Percentiles rank a stretch among this genome's conserved stretches.
These are phyloP conservation scores for Mallateleia sp. DNA, from an alignment of 2,888 invertebrate species.

Conservation along the genomic window DNA sequence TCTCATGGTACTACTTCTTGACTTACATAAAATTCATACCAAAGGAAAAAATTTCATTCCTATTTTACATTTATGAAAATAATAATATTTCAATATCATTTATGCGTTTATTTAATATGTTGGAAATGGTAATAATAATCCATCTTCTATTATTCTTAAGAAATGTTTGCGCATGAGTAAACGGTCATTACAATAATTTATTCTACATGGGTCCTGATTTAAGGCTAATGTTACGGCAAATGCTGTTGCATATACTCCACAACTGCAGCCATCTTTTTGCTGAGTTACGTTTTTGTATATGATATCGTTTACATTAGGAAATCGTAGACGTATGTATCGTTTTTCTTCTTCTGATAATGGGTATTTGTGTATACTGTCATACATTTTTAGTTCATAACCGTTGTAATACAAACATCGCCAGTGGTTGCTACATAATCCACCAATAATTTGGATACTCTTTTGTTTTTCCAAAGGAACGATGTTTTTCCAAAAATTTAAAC, in stretches of 20 bases:
- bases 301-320: slow-evolving; percentile 23
- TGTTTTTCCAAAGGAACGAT: background rate
- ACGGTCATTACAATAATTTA: background rate
- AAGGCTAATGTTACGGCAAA: slow-evolving; percentile 27
- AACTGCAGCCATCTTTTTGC: slow-evolving; percentile 18
- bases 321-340: background rate
- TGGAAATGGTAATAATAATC: background rate
- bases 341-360: background rate
- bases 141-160: background rate
- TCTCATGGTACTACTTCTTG: too few species aligned
- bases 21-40: too few species aligned
- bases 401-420: slow-evolving; percentile 39
- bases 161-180: background rate
- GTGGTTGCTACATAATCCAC: slow-evolving; percentile 2
- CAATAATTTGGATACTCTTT: slow-evolving; percentile 39
- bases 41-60: too few species aligned
- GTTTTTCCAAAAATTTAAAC: background rate
- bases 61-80: too few species aligned
- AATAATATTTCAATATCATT: too few species aligned
- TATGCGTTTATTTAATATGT: too few species aligned
- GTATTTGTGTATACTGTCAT: slow-evolving; percentile 32
- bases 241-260: slow-evolving; percentile 24
- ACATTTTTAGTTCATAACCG: background rate
- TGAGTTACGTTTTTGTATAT: slow-evolving; percentile 15
- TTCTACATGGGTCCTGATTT: slow-evolving; percentile 11